Evolutionary conservation across 1,140 invertebrate species (phyloP), one percentile per base, ranked within the genome.

Genomic region (Drosophila suzukii): DNA sequence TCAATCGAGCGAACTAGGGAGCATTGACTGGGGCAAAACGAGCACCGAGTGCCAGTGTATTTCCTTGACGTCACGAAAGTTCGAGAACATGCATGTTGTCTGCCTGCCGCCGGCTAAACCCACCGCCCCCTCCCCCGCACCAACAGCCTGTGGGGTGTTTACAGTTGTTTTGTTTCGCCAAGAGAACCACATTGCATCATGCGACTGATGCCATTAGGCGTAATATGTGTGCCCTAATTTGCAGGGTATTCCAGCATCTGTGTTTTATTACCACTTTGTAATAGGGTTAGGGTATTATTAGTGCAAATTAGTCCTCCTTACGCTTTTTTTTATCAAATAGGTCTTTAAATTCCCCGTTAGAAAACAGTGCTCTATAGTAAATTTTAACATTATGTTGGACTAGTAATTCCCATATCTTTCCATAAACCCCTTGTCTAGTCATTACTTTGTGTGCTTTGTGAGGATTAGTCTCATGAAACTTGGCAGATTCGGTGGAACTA

Each of bases 131-230:
- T 17, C 32, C 27, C n/a, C 4, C 43, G 1, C 17, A 11, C 17
- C 11, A 5, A 11, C 43, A 20, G 49, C 17, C 6, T 15, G 15
- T 41, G 58, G 46, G 65, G 36, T 66, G 60, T 66, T 68, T 68
- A 68, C 65, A 66, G 65, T 66, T 68, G 46, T 49, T 68, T 66
- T 68, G 65, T 68, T 68, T 51, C 41, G 36, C 61, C 32, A 38
- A 53, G 38, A 67, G 65, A 66, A 68, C 32, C 47, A 46, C 24
- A 66, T 68, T 68, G 65, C 65, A 68, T 68, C 65, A 68, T 68
- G 60, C 46, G 46, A 51, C 34, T 34, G 43, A 8, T 43, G 36
- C 24, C 17, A 66, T 41, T 66, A 30, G 61, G 12, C 34, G 15
- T 36, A 65, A 68, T 65, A 60, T 51, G 13, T 66, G 30, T 66